Conservation (phyloP, 1,140 invertebrate species). For the Eriosoma lanigerum region DNA sequence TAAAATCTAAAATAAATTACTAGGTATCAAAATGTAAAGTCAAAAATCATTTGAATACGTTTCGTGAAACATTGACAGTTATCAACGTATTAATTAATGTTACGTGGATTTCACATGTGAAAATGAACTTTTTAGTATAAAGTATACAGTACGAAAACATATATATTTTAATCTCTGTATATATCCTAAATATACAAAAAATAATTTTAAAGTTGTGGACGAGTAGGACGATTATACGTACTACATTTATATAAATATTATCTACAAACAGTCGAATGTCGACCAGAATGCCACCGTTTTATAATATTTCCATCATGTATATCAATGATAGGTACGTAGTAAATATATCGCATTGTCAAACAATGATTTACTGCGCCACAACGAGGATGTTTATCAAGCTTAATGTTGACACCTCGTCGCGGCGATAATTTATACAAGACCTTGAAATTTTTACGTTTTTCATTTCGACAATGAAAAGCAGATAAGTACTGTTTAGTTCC, state of each 20-base stretch:
- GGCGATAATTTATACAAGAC: constrained; percentile 17
- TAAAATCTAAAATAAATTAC: too few relatives aligned
- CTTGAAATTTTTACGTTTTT: neutral
- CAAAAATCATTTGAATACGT: too few relatives aligned
- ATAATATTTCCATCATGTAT: neutral
- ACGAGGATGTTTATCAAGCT: neutral
- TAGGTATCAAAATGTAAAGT: too few relatives aligned
- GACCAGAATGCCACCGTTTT: neutral
- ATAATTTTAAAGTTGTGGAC: neutral
- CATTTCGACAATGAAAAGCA: neutral
- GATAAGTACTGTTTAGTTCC: too few relatives aligned
- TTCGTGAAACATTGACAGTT: too few relatives aligned
- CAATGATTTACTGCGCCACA: constrained; percentile 14
- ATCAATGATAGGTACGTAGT: neutral
- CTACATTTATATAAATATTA: too few relatives aligned
- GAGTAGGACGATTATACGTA: too few relatives aligned
- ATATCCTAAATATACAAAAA: neutral
- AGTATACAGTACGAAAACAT: too few relatives aligned
- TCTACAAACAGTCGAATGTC: too few relatives aligned
- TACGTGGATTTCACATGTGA: too few relatives aligned
- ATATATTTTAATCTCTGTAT: neutral
- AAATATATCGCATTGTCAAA: constrained; percentile 8
- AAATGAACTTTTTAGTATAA: too few relatives aligned
- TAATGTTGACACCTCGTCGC: constrained; percentile 7
- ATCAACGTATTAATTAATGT: too few relatives aligned